phyloP scores from a whole-genome alignment of 2,797 vertebrate genomes.

The Percopsis omiscomaycus region DNA sequence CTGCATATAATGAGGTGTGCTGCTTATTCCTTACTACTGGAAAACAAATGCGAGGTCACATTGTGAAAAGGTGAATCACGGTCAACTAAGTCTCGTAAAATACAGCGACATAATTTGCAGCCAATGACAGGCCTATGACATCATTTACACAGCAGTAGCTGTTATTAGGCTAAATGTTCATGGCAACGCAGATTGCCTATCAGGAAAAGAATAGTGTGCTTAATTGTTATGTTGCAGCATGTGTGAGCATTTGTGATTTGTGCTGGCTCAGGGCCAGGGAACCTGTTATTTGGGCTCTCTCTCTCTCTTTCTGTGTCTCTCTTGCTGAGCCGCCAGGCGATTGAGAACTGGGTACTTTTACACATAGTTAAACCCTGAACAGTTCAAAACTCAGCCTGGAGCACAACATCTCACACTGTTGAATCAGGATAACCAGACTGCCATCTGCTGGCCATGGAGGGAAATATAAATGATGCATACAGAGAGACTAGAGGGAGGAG shows the following conservation, averaged over 20 bases:
- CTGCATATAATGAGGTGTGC: constrained; percentile 18
- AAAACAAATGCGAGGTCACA: constrained; percentile 11
- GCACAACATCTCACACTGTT: constrained; percentile 11
- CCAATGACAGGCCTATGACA: constrained; percentile 52
- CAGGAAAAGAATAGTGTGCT: constrained; percentile 65
- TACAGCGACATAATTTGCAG: constrained; percentile 44
- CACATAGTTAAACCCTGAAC: constrained; percentile 77
- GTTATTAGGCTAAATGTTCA: constrained; percentile 73
- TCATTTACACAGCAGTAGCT: constrained; percentile 72
- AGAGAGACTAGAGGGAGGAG: constrained; percentile 20
- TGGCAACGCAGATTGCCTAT: constrained; percentile 73
- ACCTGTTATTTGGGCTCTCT: constrained; percentile 68
- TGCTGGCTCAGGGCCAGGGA: constrained; percentile 67
- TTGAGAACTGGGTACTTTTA: constrained; percentile 75
- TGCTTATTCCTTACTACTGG: constrained; percentile 17
- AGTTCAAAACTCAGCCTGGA: constrained; percentile 67
- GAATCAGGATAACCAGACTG: constrained; percentile 77
- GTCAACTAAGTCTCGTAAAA: constrained; percentile 53
- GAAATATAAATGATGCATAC: constrained; percentile 9
- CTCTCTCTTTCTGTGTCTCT: constrained; percentile 18
- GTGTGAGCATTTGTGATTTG: constrained; percentile 71
- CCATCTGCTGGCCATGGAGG: constrained; percentile 73
- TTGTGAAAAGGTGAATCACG: constrained; percentile 51
- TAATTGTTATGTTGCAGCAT: constrained; percentile 69
- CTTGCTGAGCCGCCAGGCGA: constrained; percentile 60